Base-by-base conservation (phyloP, 2,113 vertebrate species). In the Toxotes jaculatrix region DNA sequence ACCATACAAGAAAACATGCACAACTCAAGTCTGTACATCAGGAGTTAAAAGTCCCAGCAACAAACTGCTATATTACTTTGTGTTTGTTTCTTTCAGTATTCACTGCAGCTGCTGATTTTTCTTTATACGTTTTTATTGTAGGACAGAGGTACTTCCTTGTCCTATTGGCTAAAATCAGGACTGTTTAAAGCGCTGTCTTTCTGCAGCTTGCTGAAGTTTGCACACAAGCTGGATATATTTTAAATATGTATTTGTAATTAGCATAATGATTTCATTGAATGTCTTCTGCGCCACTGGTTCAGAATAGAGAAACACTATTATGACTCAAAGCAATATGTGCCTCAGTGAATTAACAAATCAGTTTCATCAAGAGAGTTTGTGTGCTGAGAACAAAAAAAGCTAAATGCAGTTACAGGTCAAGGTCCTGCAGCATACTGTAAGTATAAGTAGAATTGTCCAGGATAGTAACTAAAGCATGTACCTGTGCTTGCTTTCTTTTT, bases 171-270 rank as follows among this genome's bases (percentile, higher is more conserved):
- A 71, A 31, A n/a, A 10, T 5, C n/a, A 27, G 10, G 19, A n/a
- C 49, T 57, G 4, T 45, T 66, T 34, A 53, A 21, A 21, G 32
- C 21, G 45, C 14, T 55, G 55, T 49, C 16, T 43, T 51, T 71
- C 19, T 23, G 21, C 19, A 23, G 19, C 42, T 51, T 63, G n/a
- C 43, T 72, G 51, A 77, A 3, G 13, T 67, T 51, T 74, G 14
- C 66, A 42, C 77, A 70, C 23, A 74, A 63, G 70, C 27, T 82
- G 43, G 43, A 21, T 16, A 63, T 16, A 16, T 69, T 70, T 82
- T 40, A 57, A 51, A 77, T 80, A 45, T 65, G 73, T 34, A 80
- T 67, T 67, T 70, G 62, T 70, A 56, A 69, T 77, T 77, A 73
- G 67, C 77, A 80, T 70, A 65, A 74, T 59, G 31, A 73, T 55